These are phyloP conservation scores for Catostylus mosaicus DNA, from an alignment of 30 jellyfish, hydroid and myxozoan species.

Conservation along the genomic window DNA sequence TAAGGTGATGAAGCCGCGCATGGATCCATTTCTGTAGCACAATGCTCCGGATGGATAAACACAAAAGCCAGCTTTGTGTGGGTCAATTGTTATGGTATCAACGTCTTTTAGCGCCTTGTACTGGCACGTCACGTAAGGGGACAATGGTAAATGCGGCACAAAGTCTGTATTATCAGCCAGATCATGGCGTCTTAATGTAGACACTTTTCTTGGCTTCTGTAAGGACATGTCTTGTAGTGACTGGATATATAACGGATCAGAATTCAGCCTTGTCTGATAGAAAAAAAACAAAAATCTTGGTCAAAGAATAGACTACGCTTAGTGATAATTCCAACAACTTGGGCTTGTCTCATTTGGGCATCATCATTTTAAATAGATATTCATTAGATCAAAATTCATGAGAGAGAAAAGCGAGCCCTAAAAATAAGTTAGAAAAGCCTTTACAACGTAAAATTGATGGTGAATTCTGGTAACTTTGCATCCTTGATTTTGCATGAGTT, in stretches of 20 bases:
- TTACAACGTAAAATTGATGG: too few species aligned
- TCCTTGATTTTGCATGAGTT: too few species aligned
- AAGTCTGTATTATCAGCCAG: conserved; percentile 1
- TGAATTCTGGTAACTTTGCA: too few species aligned
- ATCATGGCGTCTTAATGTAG: too few species aligned
- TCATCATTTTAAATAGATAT: too few species aligned
- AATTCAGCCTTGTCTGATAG: background rate
- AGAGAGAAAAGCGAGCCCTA: too few species aligned
- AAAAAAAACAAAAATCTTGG: too few species aligned
- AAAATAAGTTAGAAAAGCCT: too few species aligned
- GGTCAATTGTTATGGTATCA: conserved; percentile 74
- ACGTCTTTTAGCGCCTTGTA: conserved; percentile 46
- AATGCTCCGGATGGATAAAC: conserved; percentile 80
- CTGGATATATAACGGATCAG: background rate
- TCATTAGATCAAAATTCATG: too few species aligned
- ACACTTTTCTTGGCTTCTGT: background rate
- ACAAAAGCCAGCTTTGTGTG: conserved; percentile 79
- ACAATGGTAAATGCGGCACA: conserved; percentile 54
- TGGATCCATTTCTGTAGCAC: conserved; percentile 69
- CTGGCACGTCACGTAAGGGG: conserved; percentile 44
- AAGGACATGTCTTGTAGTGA: background rate
- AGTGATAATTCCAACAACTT: too few species aligned
- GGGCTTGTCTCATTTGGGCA: too few species aligned
- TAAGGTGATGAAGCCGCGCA: conserved; percentile 58
- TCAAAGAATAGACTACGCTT: too few species aligned